Evolutionary conservation across 2,113 vertebrate species (phyloP).

Genomic region (Crotalus viridis): DNA sequence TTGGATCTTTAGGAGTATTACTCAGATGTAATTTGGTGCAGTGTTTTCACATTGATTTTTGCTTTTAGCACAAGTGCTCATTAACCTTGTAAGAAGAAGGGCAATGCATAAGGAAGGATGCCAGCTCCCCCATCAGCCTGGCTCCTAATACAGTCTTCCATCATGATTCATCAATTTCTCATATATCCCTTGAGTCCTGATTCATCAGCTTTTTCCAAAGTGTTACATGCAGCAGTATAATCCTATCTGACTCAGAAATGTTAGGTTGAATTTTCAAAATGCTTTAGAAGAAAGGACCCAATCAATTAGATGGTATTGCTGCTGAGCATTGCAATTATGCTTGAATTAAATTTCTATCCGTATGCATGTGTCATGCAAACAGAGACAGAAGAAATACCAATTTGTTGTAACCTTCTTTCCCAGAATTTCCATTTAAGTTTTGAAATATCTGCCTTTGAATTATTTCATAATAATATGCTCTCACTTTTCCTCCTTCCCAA

Average conservation of each 20-base stretch:
- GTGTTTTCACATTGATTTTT: slow-evolving; percentile 4
- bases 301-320: not conserved
- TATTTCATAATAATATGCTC: not conserved
- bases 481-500: not conserved
- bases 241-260: not conserved
- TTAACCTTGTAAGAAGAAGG: slow-evolving; percentile 15
- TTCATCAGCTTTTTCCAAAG: not conserved
- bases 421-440: not conserved
- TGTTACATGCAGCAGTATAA: not conserved
- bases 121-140: not conserved
- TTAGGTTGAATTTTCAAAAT: not conserved
- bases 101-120: not conserved
- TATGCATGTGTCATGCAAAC: not conserved
- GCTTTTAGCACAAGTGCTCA: not conserved
- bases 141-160: slow-evolving; percentile 1
- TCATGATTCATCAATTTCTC: slow-evolving; percentile 14
- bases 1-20: not conserved
- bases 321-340: not conserved
- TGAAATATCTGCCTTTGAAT: not conserved
- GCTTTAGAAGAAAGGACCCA: not conserved
- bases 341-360: not conserved
- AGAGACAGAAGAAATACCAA: not conserved
- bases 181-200: slow-evolving; percentile 11
- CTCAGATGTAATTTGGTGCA: slow-evolving; percentile 8
- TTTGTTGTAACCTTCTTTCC: not conserved